Conservation (phyloP, 2,888 invertebrate species). For the Mycogona germanica region DNA sequence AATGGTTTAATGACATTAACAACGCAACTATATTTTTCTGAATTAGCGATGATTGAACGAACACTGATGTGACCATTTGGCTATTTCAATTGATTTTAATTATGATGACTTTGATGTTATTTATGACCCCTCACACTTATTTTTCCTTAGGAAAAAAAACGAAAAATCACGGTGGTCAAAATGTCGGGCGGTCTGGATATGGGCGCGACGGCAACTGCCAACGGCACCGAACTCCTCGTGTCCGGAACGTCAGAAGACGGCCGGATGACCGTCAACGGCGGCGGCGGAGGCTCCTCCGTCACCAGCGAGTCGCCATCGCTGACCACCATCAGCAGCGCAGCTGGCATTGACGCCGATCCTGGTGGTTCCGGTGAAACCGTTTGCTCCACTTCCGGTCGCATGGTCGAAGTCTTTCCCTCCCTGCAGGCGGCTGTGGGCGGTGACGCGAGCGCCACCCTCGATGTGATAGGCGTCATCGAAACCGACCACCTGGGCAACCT, state of each 20-base stretch:
- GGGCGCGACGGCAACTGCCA: background rate
- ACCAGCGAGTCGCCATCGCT: too few relatives aligned
- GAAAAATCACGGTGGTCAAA: background rate
- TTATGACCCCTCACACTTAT: too few relatives aligned
- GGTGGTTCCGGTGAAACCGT: conserved; percentile 9
- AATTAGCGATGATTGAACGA: too few relatives aligned
- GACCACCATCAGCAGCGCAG: background rate
- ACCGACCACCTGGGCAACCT: conserved; percentile 1
- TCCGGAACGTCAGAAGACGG: background rate
- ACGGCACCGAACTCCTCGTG: background rate
- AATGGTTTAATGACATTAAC: too few relatives aligned
- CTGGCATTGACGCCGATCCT: conserved; percentile 10
- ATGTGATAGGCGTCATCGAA: conserved; percentile 1
- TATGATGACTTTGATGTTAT: too few relatives aligned
- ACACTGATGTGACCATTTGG: too few relatives aligned
- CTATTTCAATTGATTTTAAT: too few relatives aligned
- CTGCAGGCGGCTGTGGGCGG: conserved; percentile 6
- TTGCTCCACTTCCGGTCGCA: background rate
- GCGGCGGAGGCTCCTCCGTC: too few relatives aligned
- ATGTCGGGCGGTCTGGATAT: background rate
- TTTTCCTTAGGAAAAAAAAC: background rate
- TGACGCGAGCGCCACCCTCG: background rate
- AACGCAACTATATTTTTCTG: too few relatives aligned
- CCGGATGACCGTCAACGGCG: too few relatives aligned
- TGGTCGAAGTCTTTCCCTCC: conserved; percentile 2